Evolutionary conservation across 1,140 invertebrate species (phyloP).

Genomic region (Drosophila triauraria): DNA sequence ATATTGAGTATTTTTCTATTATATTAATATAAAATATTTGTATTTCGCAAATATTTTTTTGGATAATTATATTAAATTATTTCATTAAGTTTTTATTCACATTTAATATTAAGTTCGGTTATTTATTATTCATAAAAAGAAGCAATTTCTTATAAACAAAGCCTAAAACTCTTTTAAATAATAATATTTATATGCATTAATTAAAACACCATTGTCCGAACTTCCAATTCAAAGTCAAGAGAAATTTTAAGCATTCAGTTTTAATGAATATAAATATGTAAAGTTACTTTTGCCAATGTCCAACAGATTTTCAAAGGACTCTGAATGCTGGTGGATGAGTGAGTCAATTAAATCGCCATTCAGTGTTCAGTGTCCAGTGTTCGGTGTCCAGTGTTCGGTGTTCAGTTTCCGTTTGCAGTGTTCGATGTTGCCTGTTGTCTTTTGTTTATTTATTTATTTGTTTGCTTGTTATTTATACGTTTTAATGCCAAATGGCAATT

Average conservation of each 20-base stretch:
- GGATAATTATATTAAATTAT: not conserved
- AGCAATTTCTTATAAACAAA: no score
- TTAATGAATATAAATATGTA: not conserved
- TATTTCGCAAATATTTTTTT: no score
- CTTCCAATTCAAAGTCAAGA: no score
- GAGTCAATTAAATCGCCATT: constrained; percentile 72
- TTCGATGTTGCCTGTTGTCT: constrained; percentile 48
- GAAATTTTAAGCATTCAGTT: no score
- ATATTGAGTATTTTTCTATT: not conserved
- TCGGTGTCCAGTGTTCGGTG: constrained; percentile 18
- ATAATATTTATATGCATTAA: no score
- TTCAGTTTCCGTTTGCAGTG: constrained; percentile 30
- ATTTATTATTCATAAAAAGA: no score
- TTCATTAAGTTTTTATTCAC: not conserved
- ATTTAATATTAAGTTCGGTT: not conserved
- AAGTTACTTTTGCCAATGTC: not conserved
- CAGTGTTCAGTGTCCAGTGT: constrained; percentile 21
- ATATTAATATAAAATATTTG: not conserved
- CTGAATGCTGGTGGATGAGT: constrained; percentile 19
- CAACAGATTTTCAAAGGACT: constrained; percentile 21
- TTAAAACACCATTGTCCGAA: no score
- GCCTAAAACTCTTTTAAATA: no score
- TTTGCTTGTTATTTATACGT: constrained; percentile 72
- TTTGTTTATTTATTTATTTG: constrained; percentile 57
- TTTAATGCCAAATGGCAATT: constrained; percentile 70